Evolutionary conservation across 2,888 invertebrate species (phyloP).

Genomic region (Boloria euphrosyne): DNA sequence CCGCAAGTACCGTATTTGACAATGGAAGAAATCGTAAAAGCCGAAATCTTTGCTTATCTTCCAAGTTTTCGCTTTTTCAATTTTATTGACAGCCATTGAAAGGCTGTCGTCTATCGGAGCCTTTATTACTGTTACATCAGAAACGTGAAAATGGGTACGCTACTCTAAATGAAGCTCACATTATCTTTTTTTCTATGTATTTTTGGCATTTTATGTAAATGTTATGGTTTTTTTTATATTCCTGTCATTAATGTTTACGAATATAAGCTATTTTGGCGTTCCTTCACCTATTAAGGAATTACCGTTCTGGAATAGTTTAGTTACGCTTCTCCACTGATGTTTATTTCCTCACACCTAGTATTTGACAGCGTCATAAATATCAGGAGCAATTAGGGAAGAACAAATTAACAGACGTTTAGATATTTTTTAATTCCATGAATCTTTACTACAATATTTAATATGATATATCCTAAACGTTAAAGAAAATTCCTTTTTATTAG

Average conservation of each 20-base stretch:
- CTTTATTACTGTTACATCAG: conserved; percentile 32
- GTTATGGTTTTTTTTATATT: neutral
- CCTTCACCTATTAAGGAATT: neutral
- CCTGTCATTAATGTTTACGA: neutral
- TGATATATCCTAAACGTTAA: too few species aligned
- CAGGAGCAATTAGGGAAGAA: too few species aligned
- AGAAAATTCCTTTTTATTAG: too few species aligned
- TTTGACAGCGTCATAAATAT: too few species aligned
- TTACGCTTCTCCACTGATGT: too few species aligned
- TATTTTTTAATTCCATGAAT: too few species aligned
- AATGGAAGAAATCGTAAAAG: conserved; percentile 27
- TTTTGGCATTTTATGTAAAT: neutral
- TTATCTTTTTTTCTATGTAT: conserved; percentile 2
- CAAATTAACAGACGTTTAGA: too few species aligned
- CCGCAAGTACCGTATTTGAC: conserved; percentile 2
- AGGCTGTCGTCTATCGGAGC: conserved; percentile 23
- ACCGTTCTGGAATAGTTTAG: too few species aligned
- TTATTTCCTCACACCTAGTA: too few species aligned
- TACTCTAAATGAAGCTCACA: conserved; percentile 9
- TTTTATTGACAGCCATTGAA: conserved; percentile 34
- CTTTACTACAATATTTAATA: too few species aligned
- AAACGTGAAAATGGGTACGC: conserved; percentile 21
- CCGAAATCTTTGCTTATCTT: conserved; percentile 20
- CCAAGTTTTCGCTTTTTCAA: conserved; percentile 28
- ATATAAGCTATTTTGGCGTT: neutral